These are phyloP conservation scores for Chaetoderma sp. DNA, from an alignment of 2,888 invertebrate species.

Conservation along the genomic window DNA sequence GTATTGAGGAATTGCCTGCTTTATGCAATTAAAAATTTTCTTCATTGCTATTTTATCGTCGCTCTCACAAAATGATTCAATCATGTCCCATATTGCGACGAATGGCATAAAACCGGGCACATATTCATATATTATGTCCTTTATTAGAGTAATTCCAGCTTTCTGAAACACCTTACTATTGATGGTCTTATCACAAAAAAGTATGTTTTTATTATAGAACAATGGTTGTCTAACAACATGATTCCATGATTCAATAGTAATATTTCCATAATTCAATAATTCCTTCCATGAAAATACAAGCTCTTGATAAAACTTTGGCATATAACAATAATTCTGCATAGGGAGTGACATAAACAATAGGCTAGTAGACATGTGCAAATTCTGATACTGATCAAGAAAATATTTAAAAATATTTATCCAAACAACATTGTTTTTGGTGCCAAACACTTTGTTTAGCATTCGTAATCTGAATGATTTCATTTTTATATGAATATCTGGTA, in stretches of 20 bases:
- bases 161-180: neutral
- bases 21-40: too few relatives aligned
- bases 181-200: neutral
- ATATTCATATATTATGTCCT: neutral
- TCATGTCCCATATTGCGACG: neutral
- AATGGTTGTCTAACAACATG: neutral
- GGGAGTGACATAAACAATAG: neutral
- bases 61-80: too few relatives aligned
- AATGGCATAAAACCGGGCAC: neutral
- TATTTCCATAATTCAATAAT: neutral
- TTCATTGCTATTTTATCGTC: too few relatives aligned
- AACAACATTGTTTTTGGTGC: neutral
- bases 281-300: neutral
- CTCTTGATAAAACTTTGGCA: neutral
- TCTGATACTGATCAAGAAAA: neutral
- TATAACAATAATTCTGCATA: neutral
- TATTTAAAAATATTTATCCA: neutral
- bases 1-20: too few relatives aligned
- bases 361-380: neutral
- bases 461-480: neutral
- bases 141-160: neutral
- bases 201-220: neutral
- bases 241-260: neutral
- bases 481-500: constrained; percentile 1
- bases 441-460: neutral